Percentiles rank a stretch among this genome's conserved stretches.
Conservation (phyloP, 2,113 vertebrate genomes). For the Lampris megalopsis region DNA sequence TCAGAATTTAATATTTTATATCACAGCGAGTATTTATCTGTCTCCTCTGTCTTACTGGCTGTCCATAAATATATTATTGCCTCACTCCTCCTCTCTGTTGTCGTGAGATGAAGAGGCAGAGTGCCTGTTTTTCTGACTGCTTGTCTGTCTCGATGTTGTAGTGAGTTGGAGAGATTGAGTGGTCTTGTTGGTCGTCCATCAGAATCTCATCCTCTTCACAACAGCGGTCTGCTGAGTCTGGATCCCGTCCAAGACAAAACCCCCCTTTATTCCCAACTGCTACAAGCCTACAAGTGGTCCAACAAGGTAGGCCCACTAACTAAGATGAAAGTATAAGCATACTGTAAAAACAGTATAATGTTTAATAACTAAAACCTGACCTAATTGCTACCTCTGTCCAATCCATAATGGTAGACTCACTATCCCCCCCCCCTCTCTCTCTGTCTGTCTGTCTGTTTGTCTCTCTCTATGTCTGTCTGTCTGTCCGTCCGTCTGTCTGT, state of each 20-base stretch:
- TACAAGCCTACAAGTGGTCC: conserved; percentile 99
- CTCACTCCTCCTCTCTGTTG: neutral
- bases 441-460: too few relatives aligned
- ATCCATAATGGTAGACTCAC: too few relatives aligned
- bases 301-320: conserved; percentile 88
- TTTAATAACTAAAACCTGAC: too few relatives aligned
- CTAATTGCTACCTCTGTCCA: neutral
- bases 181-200: conserved; percentile 95
- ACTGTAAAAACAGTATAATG: too few relatives aligned
- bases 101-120: neutral
- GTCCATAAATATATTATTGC: neutral
- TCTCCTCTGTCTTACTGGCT: neutral
- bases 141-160: conserved; percentile 32
- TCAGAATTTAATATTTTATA: too few relatives aligned
- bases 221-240: conserved; percentile 93
- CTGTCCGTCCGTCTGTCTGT: too few relatives aligned
- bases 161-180: conserved; percentile 92
- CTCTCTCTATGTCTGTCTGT: too few relatives aligned
- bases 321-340: too few relatives aligned
- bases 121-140: neutral
- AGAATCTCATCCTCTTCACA: conserved; percentile 96
- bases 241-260: conserved; percentile 99
- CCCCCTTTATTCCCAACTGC: conserved; percentile 95
- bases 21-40: neutral
- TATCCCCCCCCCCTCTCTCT: too few relatives aligned